phyloP scores from a whole-genome alignment of 2,888 invertebrate species.

The Apomyelois bistriatella region DNA sequence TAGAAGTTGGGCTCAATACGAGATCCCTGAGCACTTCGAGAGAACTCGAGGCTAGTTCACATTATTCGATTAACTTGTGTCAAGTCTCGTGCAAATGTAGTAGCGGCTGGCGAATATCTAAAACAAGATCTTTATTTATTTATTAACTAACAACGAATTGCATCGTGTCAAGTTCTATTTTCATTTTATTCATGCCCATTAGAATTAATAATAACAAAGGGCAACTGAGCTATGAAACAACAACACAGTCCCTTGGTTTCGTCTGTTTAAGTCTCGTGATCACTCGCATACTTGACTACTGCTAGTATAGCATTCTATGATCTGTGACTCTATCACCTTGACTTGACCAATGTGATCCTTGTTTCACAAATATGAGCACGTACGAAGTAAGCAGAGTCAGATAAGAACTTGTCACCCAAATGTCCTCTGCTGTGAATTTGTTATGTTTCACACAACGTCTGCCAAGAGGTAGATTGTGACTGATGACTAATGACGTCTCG shows the following conservation, averaged over 20 bases:
- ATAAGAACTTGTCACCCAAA: constrained; percentile 31
- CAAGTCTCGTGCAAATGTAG: not conserved
- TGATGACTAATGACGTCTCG: constrained; percentile 4
- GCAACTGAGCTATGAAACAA: no score
- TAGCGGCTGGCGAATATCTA: not conserved
- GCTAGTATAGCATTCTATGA: no score
- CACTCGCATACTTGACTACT: no score
- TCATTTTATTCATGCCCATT: no score
- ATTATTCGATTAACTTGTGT: not conserved
- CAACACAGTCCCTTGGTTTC: no score
- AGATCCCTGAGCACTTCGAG: constrained; percentile 39
- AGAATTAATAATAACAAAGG: no score
- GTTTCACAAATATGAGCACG: constrained; percentile 45
- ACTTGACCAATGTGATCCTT: not conserved
- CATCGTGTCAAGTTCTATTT: no score
- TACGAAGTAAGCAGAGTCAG: constrained; percentile 32
- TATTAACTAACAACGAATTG: no score
- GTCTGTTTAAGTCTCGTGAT: no score
- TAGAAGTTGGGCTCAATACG: constrained; percentile 43
- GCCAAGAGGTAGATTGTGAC: not conserved
- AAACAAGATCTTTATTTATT: no score
- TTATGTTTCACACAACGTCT: constrained; percentile 52
- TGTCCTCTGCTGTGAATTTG: constrained; percentile 42
- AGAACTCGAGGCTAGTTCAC: not conserved
- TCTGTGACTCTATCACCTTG: not conserved